These are phyloP conservation scores for Venustaconcha ellipsiformis DNA, from an alignment of 1,140 invertebrate genomes.

Conservation along the genomic window DNA sequence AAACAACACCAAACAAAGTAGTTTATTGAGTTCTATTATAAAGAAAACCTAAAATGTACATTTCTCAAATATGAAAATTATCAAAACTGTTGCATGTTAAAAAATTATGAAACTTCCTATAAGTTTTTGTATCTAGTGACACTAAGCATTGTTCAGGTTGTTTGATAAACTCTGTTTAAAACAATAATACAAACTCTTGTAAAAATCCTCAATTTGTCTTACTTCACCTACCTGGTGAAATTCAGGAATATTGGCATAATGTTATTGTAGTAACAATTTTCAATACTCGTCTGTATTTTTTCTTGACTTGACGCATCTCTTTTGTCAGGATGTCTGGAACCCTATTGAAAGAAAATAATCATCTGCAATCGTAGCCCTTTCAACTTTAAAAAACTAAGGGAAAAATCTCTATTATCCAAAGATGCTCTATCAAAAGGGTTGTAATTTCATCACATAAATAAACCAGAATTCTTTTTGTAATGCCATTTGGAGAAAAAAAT, in stretches of 20 bases:
- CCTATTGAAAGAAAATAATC: constrained; percentile 38
- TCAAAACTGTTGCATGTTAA: neutral
- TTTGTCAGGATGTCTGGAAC: constrained; percentile 52
- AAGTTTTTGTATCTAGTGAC: neutral
- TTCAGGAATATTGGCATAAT: constrained; percentile 65
- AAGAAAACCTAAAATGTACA: neutral
- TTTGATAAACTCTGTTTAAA: neutral
- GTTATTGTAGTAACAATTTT: constrained; percentile 63
- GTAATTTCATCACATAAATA: no score
- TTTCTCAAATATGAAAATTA: neutral
- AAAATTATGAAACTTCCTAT: neutral
- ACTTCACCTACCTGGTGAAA: constrained; percentile 55
- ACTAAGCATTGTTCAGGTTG: neutral
- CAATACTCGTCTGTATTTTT: constrained; percentile 61
- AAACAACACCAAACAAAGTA: no score
- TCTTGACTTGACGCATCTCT: constrained; percentile 55
- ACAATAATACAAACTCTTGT: no score
- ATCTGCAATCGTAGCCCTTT: no score
- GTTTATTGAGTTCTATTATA: neutral
- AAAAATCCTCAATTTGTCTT: neutral
- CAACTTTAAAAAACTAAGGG: no score
- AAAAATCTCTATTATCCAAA: no score
- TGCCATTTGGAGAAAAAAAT: no score
- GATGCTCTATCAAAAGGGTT: no score
- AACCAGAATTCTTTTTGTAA: no score